Evolutionary conservation across 1,140 invertebrate genomes (phyloP).

Genomic region (Brachionus sp.): DNA sequence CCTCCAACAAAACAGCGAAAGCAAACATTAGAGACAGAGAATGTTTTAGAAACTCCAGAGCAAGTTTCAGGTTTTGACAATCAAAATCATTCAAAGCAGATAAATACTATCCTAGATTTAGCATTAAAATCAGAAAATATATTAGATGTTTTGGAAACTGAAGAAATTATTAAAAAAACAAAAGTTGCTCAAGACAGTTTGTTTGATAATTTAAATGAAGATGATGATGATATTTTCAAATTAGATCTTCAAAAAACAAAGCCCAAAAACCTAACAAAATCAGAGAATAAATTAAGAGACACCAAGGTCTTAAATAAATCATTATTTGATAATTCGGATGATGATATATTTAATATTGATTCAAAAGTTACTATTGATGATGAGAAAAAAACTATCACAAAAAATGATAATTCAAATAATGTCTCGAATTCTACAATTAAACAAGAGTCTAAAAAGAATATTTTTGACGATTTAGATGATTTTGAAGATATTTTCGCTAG

Average conservation of each 20-base stretch:
- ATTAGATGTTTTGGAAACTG: not conserved
- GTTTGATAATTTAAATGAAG: constrained; percentile 7
- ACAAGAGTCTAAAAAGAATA: not conserved
- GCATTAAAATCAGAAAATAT: not conserved
- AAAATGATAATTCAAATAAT: not conserved
- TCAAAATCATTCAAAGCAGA: not conserved
- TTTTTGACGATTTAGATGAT: constrained; percentile 20
- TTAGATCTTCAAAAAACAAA: not conserved
- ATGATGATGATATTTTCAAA: constrained; percentile 34
- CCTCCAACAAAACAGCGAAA: constrained; percentile 3
- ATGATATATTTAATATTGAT: not conserved
- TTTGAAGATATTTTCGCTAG: not conserved
- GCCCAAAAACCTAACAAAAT: not conserved
- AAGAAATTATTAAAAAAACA: not conserved
- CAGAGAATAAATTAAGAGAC: not conserved
- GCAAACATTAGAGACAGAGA: not conserved
- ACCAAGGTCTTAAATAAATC: not conserved
- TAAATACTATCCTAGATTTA: not conserved
- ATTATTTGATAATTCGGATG: constrained; percentile 9
- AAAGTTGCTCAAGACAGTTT: not conserved
- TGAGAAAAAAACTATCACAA: not conserved
- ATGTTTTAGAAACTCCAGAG: not conserved
- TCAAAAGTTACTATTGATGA: not conserved
- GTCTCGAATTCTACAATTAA: not conserved
- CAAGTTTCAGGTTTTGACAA: not conserved